These are phyloP conservation scores for Rambutsinella grinnellia DNA, from an alignment of 2,888 invertebrate species.

Conservation along the genomic window DNA sequence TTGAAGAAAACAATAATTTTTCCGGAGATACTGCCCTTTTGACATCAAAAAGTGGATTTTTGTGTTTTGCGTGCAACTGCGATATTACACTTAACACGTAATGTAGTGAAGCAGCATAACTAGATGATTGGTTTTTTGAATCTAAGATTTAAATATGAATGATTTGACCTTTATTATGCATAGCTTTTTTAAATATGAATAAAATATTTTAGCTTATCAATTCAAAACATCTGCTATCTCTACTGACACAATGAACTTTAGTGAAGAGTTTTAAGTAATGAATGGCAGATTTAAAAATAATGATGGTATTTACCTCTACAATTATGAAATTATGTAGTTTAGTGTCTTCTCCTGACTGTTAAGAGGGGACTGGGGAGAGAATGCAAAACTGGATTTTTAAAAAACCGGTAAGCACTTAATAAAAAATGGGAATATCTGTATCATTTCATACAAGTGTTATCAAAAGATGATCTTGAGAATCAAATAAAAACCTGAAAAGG, in stretches of 20 bases:
- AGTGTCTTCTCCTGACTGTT: background rate
- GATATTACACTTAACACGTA: background rate
- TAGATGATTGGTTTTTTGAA: background rate
- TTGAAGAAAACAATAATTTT: slow-evolving; percentile 8
- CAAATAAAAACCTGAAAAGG: background rate
- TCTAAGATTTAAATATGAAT: background rate
- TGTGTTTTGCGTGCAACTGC: slow-evolving; percentile 32
- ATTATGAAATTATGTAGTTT: slow-evolving; percentile 7
- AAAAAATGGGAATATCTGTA: slow-evolving; percentile 2
- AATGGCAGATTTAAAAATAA: too few species aligned
- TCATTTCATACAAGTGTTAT: background rate
- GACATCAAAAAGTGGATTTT: slow-evolving; percentile 39
- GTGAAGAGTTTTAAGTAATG: too few species aligned
- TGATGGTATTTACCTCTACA: too few species aligned
- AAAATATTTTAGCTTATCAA: slow-evolving; percentile 5
- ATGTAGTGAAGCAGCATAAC: background rate
- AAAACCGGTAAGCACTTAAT: slow-evolving; percentile 34
- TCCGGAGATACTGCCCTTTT: slow-evolving; percentile 8
- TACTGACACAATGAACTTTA: slow-evolving; percentile 44
- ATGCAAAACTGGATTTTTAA: slow-evolving; percentile 50
- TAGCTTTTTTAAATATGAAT: slow-evolving; percentile 13
- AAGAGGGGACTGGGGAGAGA: background rate
- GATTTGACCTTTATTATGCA: slow-evolving; percentile 6
- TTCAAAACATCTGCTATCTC: background rate
- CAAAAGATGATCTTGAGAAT: slow-evolving; percentile 4